Conservation (phyloP, 2,888 invertebrate genomes). For the Dryobota labecula region DNA sequence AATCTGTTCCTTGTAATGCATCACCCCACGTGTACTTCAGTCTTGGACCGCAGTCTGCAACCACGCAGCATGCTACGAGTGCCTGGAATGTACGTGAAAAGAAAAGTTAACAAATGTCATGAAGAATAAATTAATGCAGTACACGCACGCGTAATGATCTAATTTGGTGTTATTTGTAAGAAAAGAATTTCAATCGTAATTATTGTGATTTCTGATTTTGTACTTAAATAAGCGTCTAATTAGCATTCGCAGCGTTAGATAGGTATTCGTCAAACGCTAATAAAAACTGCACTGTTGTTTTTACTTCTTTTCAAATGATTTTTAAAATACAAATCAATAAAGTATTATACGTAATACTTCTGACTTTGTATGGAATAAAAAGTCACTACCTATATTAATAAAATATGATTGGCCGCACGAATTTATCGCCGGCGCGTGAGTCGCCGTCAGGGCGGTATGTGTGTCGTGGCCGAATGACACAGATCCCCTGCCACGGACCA, state of each 20-base stretch:
- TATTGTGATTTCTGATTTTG: conserved; percentile 1
- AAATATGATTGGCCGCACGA: conserved; percentile 72
- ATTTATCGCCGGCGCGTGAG: conserved; percentile 77
- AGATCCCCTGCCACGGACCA: conserved; percentile 79
- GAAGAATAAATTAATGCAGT: conserved; percentile 14
- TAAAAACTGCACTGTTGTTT: too few relatives aligned
- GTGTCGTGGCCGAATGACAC: conserved; percentile 88
- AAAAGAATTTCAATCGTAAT: not conserved
- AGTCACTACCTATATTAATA: conserved; percentile 36
- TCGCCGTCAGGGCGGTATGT: conserved; percentile 80
- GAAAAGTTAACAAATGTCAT: conserved; percentile 41
- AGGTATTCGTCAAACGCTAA: not conserved
- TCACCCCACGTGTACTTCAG: conserved; percentile 97
- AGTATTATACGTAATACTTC: conserved; percentile 1
- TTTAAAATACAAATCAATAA: not conserved
- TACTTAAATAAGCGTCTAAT: not conserved
- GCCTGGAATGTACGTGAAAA: conserved; percentile 76
- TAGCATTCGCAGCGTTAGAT: not conserved
- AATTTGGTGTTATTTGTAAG: conserved; percentile 15
- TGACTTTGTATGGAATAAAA: conserved; percentile 36
- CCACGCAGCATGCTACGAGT: conserved; percentile 76
- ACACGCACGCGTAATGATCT: conserved; percentile 20
- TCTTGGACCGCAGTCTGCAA: conserved; percentile 90
- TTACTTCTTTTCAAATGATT: not conserved
- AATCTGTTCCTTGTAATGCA: conserved; percentile 95